Base-by-base conservation (phyloP, 2,888 invertebrate genomes). In the Phaedon cochleariae region DNA sequence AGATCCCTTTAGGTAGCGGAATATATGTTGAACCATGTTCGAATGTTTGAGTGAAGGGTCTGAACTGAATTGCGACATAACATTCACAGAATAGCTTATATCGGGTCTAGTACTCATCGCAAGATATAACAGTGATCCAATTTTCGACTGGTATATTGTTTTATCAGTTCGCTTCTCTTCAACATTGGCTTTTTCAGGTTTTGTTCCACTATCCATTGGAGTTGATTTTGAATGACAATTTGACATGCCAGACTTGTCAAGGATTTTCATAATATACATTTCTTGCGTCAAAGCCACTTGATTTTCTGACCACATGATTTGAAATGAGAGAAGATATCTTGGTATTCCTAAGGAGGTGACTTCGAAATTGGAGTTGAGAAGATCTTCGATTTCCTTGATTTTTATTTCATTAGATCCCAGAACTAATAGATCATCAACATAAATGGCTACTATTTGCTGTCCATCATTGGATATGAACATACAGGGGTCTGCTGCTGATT, bases 251-350 rank as follows among this genome's bases (percentile, higher is more conserved):
- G 21, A 49, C 21, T 49, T 49, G 20, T 49, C 21, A 21, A 49
- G 49, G 21, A 21, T 49, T 49, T 49, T 49, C 49, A 21, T 49
- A 20, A 49, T 49, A 21, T 21, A 49, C 1, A 49, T 20, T 49
- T 49, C 49, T 49, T 21, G 6, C 4, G 5, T 49, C 49, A 21
- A 17, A 17, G 48, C 49, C 9, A 26, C 7, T 26, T 26, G 7
- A 26, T 26, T 26, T 26, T 41, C 41, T 15, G n/a, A 41, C n/a
- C n/a, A n/a, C n/a, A n/a, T 41, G 41, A 41, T 41, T 41, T 41
- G 41, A 41, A 41, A 41, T 41, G 41, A 17, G 17, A 41, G 12
- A 41, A 41, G 41, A 41, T 41, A 41, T 41, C 41, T 41, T 41
- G 41, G 41, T 41, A 41, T 6, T 26, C 26, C 26, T 26, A 26